Base-by-base conservation (phyloP, 23 tunicate species). In the Trididemnum clinides region DNA sequence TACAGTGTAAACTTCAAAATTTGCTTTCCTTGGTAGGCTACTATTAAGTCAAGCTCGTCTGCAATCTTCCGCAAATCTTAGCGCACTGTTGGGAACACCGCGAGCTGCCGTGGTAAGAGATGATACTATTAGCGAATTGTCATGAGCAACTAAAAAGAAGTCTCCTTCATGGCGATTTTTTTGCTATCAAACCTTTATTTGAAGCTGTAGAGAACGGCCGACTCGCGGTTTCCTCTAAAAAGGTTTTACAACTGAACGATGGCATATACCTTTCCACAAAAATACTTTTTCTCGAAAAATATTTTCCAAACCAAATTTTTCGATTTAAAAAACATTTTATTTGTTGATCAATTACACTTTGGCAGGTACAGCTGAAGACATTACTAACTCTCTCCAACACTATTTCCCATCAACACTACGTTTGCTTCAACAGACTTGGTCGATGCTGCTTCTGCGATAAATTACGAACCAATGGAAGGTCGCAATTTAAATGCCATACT, bases 71-170 rank as follows among this genome's bases (percentile, higher is more conserved):
- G 57, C 22, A 38, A 39, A 12, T 74, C 26, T 74, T 18, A 74
- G 57, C 27, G 80, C 58, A 74, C 57, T 74, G 37, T 22, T 39
- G 4, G 80, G 80, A 4, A 38, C 80, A 20, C 28, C 36, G 57
- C 57, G 80, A 57, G 80, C 57, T 23, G 80, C 57, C 3, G 58
- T 74, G 22, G 57, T 74, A 2, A 3, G 58, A 39, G 57, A 30
- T 19, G 80, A 74, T 33, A 70, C 36, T 29, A 38, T 74, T 1
- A 38, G 58, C 28, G 80, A 74, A 39, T 38, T 74, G 31, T 38
- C 80, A 20, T 74, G 57, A 35, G 80, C 57, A 31, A 31, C 57
- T 74, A 5, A 74, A 74, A 27, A 74, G 80, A 22, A 74, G 80
- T 38, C 80, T 74, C 10, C 36, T 74, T 37, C 57, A 38, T 19